Evolutionary conservation across 2,888 invertebrate species (phyloP).

Genomic region (Tipula confusa): DNA sequence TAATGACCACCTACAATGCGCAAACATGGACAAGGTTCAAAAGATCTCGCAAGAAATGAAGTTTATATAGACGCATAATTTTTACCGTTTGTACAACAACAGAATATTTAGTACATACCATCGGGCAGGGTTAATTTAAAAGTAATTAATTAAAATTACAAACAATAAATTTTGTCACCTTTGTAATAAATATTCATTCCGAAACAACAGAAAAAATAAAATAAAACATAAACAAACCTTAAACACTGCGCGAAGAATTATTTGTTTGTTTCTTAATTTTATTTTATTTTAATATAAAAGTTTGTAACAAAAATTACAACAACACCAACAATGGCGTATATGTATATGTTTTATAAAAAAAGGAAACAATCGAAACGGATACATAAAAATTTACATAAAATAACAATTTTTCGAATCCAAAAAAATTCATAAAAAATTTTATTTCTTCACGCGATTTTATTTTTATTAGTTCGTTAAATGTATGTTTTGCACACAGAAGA

Average conservation of each 20-base stretch:
- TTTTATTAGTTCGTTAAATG: constrained; percentile 3
- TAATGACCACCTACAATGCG: too few species aligned
- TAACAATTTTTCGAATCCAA: constrained; percentile 28
- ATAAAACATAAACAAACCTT: not conserved
- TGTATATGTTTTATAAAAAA: not conserved
- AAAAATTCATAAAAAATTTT: constrained; percentile 29
- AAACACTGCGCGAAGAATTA: not conserved
- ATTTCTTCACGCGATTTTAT: constrained; percentile 29
- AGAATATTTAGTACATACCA: not conserved
- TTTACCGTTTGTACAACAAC: not conserved
- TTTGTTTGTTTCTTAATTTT: constrained; percentile 15
- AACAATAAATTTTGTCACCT: constrained; percentile 25
- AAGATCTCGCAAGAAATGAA: too few species aligned
- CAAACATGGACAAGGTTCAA: too few species aligned
- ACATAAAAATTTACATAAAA: constrained; percentile 29
- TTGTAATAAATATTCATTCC: constrained; percentile 15
- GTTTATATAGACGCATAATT: too few species aligned
- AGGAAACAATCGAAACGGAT: constrained; percentile 30
- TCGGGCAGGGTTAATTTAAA: not conserved
- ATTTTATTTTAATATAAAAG: not conserved
- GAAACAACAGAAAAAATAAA: not conserved
- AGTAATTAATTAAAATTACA: not conserved
- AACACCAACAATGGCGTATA: not conserved
- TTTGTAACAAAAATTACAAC: constrained; percentile 10
- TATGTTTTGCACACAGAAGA: constrained; percentile 6